Conservation (phyloP, 2,888 invertebrate species). For the Melipona bicolor region DNA sequence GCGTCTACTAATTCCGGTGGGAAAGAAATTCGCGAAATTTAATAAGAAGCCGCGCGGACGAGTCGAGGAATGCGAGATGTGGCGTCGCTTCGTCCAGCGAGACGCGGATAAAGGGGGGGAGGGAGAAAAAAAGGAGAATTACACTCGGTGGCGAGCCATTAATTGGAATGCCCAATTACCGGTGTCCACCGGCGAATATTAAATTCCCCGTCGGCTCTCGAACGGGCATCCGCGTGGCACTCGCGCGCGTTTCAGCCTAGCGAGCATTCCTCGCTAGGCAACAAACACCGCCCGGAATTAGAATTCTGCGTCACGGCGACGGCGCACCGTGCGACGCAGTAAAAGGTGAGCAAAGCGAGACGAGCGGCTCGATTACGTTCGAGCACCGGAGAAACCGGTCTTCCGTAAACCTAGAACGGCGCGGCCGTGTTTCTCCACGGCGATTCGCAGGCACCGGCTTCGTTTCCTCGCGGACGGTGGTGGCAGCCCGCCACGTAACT, state of each 20-base stretch:
- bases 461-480: not conserved
- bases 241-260: conserved; percentile 16
- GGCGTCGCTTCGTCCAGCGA: not conserved
- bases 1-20: not conserved
- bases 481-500: not conserved
- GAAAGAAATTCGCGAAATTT: conserved; percentile 22
- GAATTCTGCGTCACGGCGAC: conserved; percentile 40
- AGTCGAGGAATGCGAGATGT: not conserved
- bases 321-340: conserved; percentile 40
- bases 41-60: conserved; percentile 1
- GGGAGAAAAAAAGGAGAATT: no score
- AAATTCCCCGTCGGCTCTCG: conserved; percentile 18
- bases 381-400: conserved; percentile 46
- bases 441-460: not conserved
- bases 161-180: conserved; percentile 35
- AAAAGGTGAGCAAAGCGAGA: conserved; percentile 58
- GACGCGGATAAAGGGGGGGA: not conserved
- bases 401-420: conserved; percentile 58
- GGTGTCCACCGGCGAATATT: not conserved
- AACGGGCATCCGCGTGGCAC: not conserved
- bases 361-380: conserved; percentile 51
- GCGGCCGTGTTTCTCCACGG: conserved; percentile 8
- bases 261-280: conserved; percentile 1
- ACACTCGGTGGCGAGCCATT: not conserved
- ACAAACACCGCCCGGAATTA: conserved; percentile 36